Base-by-base conservation (phyloP, 2,797 vertebrate genomes). In the Anguilla anguilla region DNA sequence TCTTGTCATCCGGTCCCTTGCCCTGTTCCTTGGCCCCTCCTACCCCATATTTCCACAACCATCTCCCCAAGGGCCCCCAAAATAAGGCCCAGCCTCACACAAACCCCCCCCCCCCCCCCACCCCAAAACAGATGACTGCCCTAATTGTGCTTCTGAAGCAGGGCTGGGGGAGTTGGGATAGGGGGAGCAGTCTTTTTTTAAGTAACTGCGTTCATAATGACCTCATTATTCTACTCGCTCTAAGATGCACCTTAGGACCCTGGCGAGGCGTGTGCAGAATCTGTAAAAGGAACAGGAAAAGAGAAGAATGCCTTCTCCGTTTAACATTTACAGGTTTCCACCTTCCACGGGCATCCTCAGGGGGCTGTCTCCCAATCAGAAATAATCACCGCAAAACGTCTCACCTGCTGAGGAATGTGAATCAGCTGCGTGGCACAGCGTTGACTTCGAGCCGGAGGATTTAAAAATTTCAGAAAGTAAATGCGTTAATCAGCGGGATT, bases 101-200 rank as follows among this genome's bases (percentile, higher is more conserved):
- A 25, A n/a, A 4, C n/a, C 49, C 4, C 31, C 35, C 28, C 72
- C 67, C 28, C 43, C 57, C 5, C 46, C 11, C 74, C 13, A 3
- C 13, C 31, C 74, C 39, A 31, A 85, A 91, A 85, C 86, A 86
- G 89, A 89, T 88, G 86, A 92, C 57, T 59, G 35, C 43, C 89
- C 90, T 87, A 89, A 92, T 89, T 57, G 55, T 77, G 87, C 84
- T 89, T 85, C 25, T 64, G 43, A 92, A 92, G 92, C 92, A 93
- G 91, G 91, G 82, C 88, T 89, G 61, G 39, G 35, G 13, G 77
- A 46, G 77, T 81, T 74, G 35, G 28, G 79, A 46, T 49, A 46
- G 43, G 46, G 79, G 43, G 57, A 64, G 1, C 11, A n/a, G 31
- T 84, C 53, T 49, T 85, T 87, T 87, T 85, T 46, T 51, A 77